Evolutionary conservation across 1,140 invertebrate genomes (phyloP), one percentile per base, ranked within the genome.

Genomic region (Dinothrombium tinctorium): DNA sequence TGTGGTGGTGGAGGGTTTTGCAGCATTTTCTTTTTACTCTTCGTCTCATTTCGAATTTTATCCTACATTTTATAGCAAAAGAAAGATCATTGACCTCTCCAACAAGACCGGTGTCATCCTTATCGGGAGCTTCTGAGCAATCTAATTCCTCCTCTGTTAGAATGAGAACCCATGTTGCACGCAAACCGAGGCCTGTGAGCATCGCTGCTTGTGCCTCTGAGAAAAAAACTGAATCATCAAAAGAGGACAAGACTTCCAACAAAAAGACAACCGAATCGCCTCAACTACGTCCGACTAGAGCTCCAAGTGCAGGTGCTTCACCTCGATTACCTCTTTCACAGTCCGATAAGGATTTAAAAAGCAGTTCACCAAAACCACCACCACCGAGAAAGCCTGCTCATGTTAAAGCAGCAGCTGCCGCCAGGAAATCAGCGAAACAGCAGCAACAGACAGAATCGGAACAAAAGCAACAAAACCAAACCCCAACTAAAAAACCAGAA

Each of bases 321-420:
- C 14, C 9, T 15, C 39, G 39, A 17, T 14, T 8, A 23, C 26
- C 39, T 21, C 9, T 40, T n/a, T n/a, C 8, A 15, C 15, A 17
- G n/a, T 17, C 24, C 7, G 37, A 39, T 39, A 26, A 7, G n/a
- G n/a, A 24, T 9, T 21, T 12, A 3, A 26, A 39, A 26, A 24
- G 28, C 28, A 33, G 17, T 33, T 15, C 17, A 24, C n/a, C 17
- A 25, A 41, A 41, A 41, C 40, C 40, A 23, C 17, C 32, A 15
- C 28, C 28, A 23, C 40, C 40, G 23, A 2, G 20, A 33, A 41
- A 41, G 21, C 40, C 40, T 23, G 40, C 40, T 11, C 40, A 41
- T 15, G 32, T 41, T 17, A 41, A 41, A 23, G 29, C 32, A 11
- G 40, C 32, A 8, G 29, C 40, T 23, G 24, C 31, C 6, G 29